Evolutionary conservation across 1,140 invertebrate genomes (phyloP), one percentile per base, ranked within the genome.

Genomic region (Antheraea mylitta): DNA sequence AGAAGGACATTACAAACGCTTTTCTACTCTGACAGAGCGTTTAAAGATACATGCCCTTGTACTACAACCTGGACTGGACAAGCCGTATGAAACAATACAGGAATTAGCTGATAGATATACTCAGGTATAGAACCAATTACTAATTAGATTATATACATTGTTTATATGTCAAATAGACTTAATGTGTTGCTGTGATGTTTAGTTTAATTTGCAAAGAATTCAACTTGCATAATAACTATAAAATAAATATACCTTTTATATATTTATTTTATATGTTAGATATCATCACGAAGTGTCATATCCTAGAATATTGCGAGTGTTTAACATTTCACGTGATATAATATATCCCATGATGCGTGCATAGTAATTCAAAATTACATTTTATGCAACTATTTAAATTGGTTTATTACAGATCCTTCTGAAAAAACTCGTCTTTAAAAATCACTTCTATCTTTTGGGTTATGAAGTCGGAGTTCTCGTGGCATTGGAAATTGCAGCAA

Each of bases 1-100:
- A 10, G 85, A 87, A 63, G 80, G 81, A 0, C 70, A 77, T 22
- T 59, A 78, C 18, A 19, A 69, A 16, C 64, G 74, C 1, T 83
- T 86, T 71, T 67, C 59, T 6, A 13, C 58, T 16, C 18, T 53
- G 0, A 53, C 42, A 8, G 42, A 79, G 42, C 42, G 77, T 22
- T 45, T 81, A 0, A 77, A 78, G 61, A 11, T 79, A 3, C 66
- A 72, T 7, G 73, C 77, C 0, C 22, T 78, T 0, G 70, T 75
- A 7, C 18, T 81, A 16, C 77, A 77, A 18, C 70, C 73, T 5
- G 77, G 70, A 10, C 42, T 75, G 4, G 70, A 75, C 30, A 19
- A 68, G 5, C 59, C 64, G 0, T 59, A 73, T 30, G 22, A 30
- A 30, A 30, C 22, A 30, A 30, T 30, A 30, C 22, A 30, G 22